Percentiles rank a stretch among this genome's conserved stretches.
Conservation (phyloP, 2,797 vertebrate genomes). For the Ceryle rudis region DNA sequence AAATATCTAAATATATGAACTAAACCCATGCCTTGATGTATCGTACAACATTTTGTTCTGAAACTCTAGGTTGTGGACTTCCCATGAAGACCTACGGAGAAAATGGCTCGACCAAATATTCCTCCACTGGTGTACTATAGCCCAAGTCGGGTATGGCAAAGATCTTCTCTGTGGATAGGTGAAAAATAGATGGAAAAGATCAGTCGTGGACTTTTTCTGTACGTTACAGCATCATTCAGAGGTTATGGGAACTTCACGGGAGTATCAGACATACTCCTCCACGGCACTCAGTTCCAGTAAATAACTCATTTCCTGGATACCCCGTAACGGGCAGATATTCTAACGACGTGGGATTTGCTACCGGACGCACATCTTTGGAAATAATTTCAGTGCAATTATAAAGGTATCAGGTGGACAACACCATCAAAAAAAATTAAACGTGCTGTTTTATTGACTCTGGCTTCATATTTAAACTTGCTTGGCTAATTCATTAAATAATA, state of each 20-base stretch:
- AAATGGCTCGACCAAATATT: neutral
- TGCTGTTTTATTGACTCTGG: conserved; percentile 21
- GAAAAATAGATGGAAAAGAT: conserved; percentile 58
- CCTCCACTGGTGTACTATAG: conserved; percentile 1
- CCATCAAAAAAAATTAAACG: conserved; percentile 58
- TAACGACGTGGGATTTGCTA: conserved; percentile 75
- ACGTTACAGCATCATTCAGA: conserved; percentile 61
- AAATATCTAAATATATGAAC: neutral
- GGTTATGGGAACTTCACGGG: conserved; percentile 70
- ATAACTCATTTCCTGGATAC: conserved; percentile 72
- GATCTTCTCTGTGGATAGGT: conserved; percentile 63
- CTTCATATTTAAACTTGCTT: conserved; percentile 57
- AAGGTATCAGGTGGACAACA: conserved; percentile 64
- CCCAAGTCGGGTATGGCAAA: conserved; percentile 27
- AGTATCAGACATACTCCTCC: conserved; percentile 51
- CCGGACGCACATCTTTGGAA: conserved; percentile 66
- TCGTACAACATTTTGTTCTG: neutral
- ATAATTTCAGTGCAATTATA: conserved; percentile 68
- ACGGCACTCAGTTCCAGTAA: conserved; percentile 69
- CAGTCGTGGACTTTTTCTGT: conserved; percentile 35
- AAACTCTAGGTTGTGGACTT: neutral
- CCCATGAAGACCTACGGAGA: neutral
- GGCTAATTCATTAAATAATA: conserved; percentile 53
- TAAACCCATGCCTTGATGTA: neutral
- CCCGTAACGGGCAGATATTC: conserved; percentile 70